Evolutionary conservation across 1,140 invertebrate genomes (phyloP), one percentile per base, ranked within the genome.

Genomic region (Calliopsis andreniformis): DNA sequence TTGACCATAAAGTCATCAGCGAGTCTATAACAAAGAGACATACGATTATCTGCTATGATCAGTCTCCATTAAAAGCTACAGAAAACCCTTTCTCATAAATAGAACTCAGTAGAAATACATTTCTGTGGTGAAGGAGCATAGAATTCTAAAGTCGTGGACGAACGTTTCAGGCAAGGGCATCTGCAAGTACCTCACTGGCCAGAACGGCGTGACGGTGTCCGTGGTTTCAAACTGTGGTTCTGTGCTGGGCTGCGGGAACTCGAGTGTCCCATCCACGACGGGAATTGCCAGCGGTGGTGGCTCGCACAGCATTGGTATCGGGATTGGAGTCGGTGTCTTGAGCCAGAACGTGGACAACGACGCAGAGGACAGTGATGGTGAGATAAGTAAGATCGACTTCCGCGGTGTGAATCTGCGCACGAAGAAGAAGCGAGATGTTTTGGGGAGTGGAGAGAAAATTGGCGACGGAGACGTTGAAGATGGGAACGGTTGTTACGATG

Each of bases 301-400:
- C 12, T 77, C 84, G 51, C 87, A 86, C 51, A 80, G 78, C 16
- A 86, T 82, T n/a, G 86, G 82, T 16, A 81, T 79, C 30, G 79
- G 78, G 30, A 71, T 79, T 12, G 78, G 77, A 8, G 42, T 75
- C 35, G 78, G 84, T 20, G 73, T 84, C 3, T 35, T 84, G 25
- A 58, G 25, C 1, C 66, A 71, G 45, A 84, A 76, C 30, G 51
- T 59, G 7, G 85, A 87, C 59, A 92, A 93, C 18, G 92, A 93
- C 55, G 88, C 89, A 28, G 93, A 93, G 45, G 93, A 92, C 32
- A 93, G 93, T 64, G 93, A 94, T 76, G 91, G 91, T 2, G 93
- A 94, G 88, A 91, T 94, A 14, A 93, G 93, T 79, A 93, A 93
- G 66, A 93, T 93, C 66, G 93, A 93, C 78, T 94, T 93, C 70